A percentile compares a stretch with the other conserved stretches of the same genome.
phyloP scores from a whole-genome alignment of 1,140 invertebrate genomes.

The Tribolium castaneum region DNA sequence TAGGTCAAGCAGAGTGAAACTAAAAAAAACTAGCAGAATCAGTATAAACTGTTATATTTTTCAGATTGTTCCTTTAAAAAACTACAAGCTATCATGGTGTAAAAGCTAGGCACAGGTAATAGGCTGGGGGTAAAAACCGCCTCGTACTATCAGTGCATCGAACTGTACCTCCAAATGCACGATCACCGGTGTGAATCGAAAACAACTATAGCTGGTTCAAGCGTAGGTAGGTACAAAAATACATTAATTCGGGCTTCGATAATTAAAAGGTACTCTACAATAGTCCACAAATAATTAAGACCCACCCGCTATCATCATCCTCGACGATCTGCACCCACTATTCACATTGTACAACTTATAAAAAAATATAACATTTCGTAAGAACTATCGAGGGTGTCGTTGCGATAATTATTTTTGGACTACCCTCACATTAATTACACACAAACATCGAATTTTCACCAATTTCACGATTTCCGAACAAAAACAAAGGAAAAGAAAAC shows the following conservation, averaged over 20 bases:
- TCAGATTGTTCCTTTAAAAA: slow-evolving; percentile 44
- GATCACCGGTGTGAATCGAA: slow-evolving; percentile 34
- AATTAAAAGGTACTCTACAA: slow-evolving; percentile 23
- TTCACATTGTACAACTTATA: slow-evolving; percentile 23
- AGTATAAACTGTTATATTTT: slow-evolving; percentile 40
- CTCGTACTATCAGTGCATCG: slow-evolving; percentile 37
- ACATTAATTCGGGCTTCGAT: slow-evolving; percentile 33
- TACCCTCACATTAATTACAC: slow-evolving; percentile 30
- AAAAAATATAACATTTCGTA: slow-evolving; percentile 33
- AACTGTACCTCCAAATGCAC: slow-evolving; percentile 40
- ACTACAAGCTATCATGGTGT: slow-evolving; percentile 47
- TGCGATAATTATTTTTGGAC: slow-evolving; percentile 39
- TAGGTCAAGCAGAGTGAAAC: slow-evolving; percentile 32
- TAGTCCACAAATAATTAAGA: slow-evolving; percentile 41
- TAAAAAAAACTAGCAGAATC: slow-evolving; percentile 40
- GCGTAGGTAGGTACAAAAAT: slow-evolving; percentile 39
- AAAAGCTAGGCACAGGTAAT: slow-evolving; percentile 56
- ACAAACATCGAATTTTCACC: slow-evolving; percentile 24
- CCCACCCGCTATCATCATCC: slow-evolving; percentile 13
- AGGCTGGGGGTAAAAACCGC: slow-evolving; percentile 48
- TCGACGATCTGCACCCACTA: slow-evolving; percentile 2
- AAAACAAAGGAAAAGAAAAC: slow-evolving; percentile 1
- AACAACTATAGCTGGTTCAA: slow-evolving; percentile 31
- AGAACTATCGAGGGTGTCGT: slow-evolving; percentile 15
- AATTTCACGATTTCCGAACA: slow-evolving; percentile 5